phyloP scores from a whole-genome alignment of 2,113 vertebrate genomes.

The Seriola quinqueradiata region DNA sequence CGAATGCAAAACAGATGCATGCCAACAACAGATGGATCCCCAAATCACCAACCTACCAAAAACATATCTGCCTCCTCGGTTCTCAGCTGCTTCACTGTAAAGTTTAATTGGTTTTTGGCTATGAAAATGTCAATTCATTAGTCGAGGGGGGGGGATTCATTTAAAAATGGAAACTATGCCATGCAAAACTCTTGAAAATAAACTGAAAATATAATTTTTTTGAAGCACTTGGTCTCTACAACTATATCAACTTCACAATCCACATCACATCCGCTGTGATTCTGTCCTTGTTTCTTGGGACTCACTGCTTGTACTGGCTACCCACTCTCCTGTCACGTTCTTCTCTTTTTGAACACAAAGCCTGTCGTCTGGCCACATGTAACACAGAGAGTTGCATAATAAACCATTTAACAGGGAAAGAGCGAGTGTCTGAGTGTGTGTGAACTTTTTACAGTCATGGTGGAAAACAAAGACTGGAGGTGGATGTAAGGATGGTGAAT shows the following conservation, averaged over 20 bases:
- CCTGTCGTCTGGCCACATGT: not conserved
- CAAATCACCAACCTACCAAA: not conserved
- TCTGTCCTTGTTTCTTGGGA: not conserved
- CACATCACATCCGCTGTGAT: not conserved
- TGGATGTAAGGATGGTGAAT: not conserved
- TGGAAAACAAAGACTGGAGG: not conserved
- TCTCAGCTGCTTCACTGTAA: not conserved
- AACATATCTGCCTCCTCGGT: not conserved
- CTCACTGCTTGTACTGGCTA: not conserved
- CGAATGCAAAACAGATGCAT: not conserved
- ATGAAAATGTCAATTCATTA: not conserved
- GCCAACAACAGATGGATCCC: not conserved
- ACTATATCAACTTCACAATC: not conserved
- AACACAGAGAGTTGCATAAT: not conserved
- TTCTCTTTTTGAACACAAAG: not conserved
- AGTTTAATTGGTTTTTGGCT: not conserved
- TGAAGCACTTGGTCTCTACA: not conserved
- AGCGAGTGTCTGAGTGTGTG: not conserved
- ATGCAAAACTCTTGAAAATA: not conserved
- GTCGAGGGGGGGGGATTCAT: not conserved
- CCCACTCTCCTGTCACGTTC: not conserved
- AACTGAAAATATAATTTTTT: not conserved
- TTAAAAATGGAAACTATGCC: not conserved
- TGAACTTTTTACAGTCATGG: not conserved
- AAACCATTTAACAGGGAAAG: not conserved